Conservation (phyloP, 92 coral and sea anemone genomes). For the Pocillopora grandis region DNA sequence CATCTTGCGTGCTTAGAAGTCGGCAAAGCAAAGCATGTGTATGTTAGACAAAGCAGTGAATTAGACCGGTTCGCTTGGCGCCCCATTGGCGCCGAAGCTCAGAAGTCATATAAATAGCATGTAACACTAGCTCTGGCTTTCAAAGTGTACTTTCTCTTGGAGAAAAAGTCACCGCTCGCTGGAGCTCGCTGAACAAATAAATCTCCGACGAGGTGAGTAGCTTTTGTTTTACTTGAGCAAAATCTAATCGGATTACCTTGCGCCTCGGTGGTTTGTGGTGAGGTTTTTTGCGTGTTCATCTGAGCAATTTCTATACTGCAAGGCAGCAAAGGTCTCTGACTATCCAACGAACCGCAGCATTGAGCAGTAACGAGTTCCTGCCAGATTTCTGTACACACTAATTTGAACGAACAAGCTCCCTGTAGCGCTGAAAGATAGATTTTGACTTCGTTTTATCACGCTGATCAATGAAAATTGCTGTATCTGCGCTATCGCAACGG, state of each 20-base stretch:
- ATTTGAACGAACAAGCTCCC: constrained; percentile 62
- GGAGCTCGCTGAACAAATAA: constrained; percentile 44
- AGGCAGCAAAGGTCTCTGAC: constrained; percentile 10
- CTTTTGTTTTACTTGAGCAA: constrained; percentile 59
- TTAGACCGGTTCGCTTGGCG: constrained; percentile 87
- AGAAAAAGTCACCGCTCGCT: constrained; percentile 67
- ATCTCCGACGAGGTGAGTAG: constrained; percentile 66
- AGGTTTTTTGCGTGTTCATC: constrained; percentile 9
- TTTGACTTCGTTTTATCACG: constrained; percentile 85
- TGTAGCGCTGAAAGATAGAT: constrained; percentile 71
- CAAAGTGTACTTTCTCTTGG: constrained; percentile 73
- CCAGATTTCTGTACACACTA: constrained; percentile 41
- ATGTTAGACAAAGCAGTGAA: constrained; percentile 93
- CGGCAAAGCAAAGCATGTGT: constrained; percentile 95
- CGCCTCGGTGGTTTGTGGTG: constrained; percentile 30
- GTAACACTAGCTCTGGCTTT: constrained; percentile 85
- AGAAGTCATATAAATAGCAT: constrained; percentile 91
- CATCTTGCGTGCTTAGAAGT: constrained; percentile 96
- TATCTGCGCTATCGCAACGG: constrained; percentile 79
- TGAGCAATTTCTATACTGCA: constrained; percentile 10
- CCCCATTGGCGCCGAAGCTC: constrained; percentile 92
- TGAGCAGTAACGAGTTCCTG: constrained; percentile 43
- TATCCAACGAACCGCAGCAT: constrained; percentile 25
- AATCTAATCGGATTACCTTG: constrained; percentile 63
- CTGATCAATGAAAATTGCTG: constrained; percentile 91